Evolutionary conservation across 2,113 vertebrate genomes (phyloP).

Genomic region (Tylochromis polylepis): DNA sequence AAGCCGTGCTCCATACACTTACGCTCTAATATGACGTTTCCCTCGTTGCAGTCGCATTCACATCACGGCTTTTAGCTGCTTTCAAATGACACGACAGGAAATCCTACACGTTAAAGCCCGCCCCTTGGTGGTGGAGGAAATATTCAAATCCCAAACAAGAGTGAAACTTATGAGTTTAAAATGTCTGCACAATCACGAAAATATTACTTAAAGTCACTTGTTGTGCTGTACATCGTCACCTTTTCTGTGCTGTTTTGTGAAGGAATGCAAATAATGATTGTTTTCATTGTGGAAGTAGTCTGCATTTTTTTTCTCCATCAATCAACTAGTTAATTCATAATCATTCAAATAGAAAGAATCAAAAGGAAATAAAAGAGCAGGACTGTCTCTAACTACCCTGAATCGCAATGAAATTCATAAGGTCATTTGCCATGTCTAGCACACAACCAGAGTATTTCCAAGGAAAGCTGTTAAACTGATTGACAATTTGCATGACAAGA

Average conservation of each 20-base stretch:
- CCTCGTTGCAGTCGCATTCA: not conserved
- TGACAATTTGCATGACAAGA: not conserved
- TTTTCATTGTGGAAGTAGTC: not conserved
- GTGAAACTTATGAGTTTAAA: not conserved
- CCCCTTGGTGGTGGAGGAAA: not conserved
- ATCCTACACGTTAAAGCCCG: not conserved
- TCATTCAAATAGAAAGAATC: not conserved
- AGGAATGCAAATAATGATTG: not conserved
- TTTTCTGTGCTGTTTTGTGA: not conserved
- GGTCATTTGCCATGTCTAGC: not conserved
- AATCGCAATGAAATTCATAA: not conserved
- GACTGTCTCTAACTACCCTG: not conserved
- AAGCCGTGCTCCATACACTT: accelerated
- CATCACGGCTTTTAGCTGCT: not conserved
- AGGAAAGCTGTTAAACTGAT: not conserved
- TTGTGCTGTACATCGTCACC: not conserved
- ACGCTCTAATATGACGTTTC: not conserved
- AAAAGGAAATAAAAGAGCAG: not conserved
- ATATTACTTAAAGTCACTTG: not conserved
- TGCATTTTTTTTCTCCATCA: not conserved
- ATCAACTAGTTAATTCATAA: not conserved
- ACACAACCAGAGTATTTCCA: not conserved
- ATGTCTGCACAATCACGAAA: not conserved
- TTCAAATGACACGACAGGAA: constrained; percentile 9
- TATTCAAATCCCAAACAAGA: not conserved